These are phyloP conservation scores for Ophonus ardosiacus DNA, from an alignment of 2,888 invertebrate genomes.

Conservation along the genomic window DNA sequence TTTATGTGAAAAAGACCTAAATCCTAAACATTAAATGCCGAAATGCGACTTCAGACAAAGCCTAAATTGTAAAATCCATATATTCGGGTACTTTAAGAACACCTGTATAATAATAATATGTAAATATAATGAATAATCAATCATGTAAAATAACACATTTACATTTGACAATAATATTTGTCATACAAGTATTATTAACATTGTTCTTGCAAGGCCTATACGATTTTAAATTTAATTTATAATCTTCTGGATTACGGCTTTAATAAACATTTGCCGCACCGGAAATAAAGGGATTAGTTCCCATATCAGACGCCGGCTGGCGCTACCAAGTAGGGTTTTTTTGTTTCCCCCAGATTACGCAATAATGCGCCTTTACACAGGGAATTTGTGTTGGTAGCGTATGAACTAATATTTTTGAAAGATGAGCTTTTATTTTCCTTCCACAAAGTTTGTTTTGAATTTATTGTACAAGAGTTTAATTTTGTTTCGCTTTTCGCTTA, in stretches of 20 bases:
- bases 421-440: neutral
- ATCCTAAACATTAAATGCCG: too few species aligned
- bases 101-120: too few species aligned
- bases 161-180: too few species aligned
- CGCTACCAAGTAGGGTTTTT: slow-evolving; percentile 8
- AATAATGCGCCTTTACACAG: slow-evolving; percentile 19
- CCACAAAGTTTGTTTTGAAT: neutral
- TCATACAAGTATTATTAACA: too few species aligned
- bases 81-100: too few species aligned
- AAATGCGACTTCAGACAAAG: too few species aligned
- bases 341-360: slow-evolving; percentile 22
- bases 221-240: slow-evolving; percentile 35
- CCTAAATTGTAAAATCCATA: too few species aligned
- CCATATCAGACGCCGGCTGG: neutral
- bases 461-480: neutral
- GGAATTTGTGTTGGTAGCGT: neutral
- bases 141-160: too few species aligned
- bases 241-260: slow-evolving; percentile 7
- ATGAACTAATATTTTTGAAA: slow-evolving; percentile 28
- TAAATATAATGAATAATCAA: too few species aligned
- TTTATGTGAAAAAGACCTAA: too few species aligned
- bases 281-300: slow-evolving; percentile 18
- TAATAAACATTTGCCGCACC: slow-evolving; percentile 5
- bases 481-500: neutral
- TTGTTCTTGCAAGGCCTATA: neutral